A percentile compares a stretch with the other conserved stretches of the same genome.
Evolutionary conservation across 1,140 invertebrate genomes (phyloP).

Genomic region (Ditylenchus dipsaci): DNA sequence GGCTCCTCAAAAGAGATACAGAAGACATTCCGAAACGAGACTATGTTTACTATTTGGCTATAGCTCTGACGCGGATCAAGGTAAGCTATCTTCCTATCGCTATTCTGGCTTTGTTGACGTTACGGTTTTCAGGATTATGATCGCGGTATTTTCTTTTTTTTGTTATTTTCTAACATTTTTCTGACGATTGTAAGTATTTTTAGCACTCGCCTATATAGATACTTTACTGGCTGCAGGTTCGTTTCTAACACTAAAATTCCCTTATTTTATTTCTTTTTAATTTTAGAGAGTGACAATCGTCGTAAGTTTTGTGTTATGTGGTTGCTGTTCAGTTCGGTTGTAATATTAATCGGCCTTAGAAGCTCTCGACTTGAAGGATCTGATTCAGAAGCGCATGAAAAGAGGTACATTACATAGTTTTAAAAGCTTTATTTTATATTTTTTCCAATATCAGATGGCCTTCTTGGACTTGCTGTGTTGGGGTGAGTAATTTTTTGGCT

Average conservation of each 20-base stretch:
- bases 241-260: too few relatives aligned
- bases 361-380: conserved; percentile 72
- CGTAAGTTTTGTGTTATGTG: conserved; percentile 53
- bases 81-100: conserved; percentile 42
- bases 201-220: conserved; percentile 72
- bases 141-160: conserved; percentile 60
- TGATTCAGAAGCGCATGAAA: conserved; percentile 81
- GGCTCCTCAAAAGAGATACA: conserved; percentile 72
- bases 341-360: conserved; percentile 56
- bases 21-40: conserved; percentile 74
- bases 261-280: too few relatives aligned
- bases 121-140: conserved; percentile 72
- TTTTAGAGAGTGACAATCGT: conserved; percentile 75
- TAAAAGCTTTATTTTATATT: too few relatives aligned
- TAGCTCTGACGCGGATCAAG: conserved; percentile 80
- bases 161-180: too few relatives aligned
- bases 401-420: conserved; percentile 64
- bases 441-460: conserved; percentile 23
- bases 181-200: too few relatives aligned
- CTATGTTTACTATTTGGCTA: conserved; percentile 87
- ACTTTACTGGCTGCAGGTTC: conserved; percentile 70
- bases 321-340: too few relatives aligned
- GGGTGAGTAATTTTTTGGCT: not conserved
- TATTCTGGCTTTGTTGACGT: too few relatives aligned
- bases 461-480: conserved; percentile 42